Percentiles rank a stretch among this genome's conserved stretches.
These are phyloP conservation scores for Tretioscincus oriximinensis DNA, from an alignment of 2,113 vertebrate genomes.

Conservation along the genomic window DNA sequence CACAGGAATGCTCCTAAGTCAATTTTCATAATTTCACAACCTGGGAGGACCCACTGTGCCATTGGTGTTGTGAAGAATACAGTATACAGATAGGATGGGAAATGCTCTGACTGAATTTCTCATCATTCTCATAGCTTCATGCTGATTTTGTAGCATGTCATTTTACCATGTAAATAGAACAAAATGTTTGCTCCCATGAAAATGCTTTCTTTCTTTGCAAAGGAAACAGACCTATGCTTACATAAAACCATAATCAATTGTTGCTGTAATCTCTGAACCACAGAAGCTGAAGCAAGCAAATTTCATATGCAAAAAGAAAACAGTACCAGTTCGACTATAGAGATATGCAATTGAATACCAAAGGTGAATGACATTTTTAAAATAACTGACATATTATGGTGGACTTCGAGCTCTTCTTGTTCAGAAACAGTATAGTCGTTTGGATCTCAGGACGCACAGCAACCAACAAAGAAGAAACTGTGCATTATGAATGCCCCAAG, in stretches of 20 bases:
- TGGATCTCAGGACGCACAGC: constrained; percentile 17
- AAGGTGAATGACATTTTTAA: neutral
- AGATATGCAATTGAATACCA: neutral
- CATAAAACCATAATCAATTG: constrained; percentile 7
- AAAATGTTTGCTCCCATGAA: neutral
- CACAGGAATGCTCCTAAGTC: too few species aligned
- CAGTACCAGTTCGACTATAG: neutral
- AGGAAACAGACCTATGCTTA: constrained; percentile 5
- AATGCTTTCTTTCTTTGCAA: neutral
- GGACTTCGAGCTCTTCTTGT: neutral
- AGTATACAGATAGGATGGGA: too few species aligned
- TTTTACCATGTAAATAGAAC: constrained; percentile 17
- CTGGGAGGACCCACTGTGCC: too few species aligned
- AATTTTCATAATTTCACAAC: too few species aligned
- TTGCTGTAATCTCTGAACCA: constrained; percentile 11
- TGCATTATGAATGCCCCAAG: neutral
- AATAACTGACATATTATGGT: neutral
- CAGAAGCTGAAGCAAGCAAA: neutral
- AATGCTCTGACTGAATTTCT: too few species aligned
- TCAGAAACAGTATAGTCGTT: constrained; percentile 9
- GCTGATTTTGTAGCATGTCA: neutral
- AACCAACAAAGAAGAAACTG: constrained; percentile 34
- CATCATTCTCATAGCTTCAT: too few species aligned
- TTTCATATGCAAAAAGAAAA: constrained; percentile 4
- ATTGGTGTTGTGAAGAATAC: too few species aligned